A percentile compares a stretch with the other conserved stretches of the same genome.
Evolutionary conservation across 2,113 vertebrate species (phyloP).

Genomic region (Menura novaehollandiae): DNA sequence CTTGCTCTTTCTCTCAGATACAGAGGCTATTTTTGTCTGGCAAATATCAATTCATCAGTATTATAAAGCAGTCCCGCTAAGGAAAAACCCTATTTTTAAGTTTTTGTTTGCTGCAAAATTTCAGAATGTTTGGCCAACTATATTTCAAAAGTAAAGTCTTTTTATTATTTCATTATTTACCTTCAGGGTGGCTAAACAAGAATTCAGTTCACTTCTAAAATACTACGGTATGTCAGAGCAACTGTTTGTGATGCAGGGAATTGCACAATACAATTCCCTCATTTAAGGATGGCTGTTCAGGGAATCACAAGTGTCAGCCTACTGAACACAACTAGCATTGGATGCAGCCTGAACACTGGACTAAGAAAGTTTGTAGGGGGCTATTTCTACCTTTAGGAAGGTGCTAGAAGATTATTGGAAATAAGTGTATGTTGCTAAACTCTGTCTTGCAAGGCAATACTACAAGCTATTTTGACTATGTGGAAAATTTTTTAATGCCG

Average conservation of each 20-base stretch:
- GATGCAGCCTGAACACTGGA: not conserved
- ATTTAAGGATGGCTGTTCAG: not conserved
- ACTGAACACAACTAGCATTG: not conserved
- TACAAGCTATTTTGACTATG: not conserved
- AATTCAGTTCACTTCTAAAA: not conserved
- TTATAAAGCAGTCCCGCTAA: not conserved
- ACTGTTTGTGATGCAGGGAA: not conserved
- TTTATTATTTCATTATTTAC: not conserved
- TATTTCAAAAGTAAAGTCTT: not conserved
- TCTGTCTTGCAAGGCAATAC: not conserved
- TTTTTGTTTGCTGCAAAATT: not conserved
- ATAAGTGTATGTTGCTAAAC: not conserved
- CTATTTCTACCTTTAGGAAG: not conserved
- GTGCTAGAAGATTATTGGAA: not conserved
- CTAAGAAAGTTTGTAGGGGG: not conserved
- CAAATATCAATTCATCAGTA: not conserved
- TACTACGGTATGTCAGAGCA: not conserved
- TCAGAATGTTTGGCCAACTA: not conserved
- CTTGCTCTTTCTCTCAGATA: not conserved
- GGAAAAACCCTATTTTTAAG: not conserved
- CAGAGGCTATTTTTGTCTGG: conserved; percentile 17
- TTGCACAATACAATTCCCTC: not conserved
- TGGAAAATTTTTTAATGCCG: not conserved
- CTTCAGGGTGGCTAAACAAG: not conserved
- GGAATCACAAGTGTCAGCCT: not conserved